phyloP scores from a whole-genome alignment of 1,140 invertebrate genomes.

The Pogonomyrmex californicus region DNA sequence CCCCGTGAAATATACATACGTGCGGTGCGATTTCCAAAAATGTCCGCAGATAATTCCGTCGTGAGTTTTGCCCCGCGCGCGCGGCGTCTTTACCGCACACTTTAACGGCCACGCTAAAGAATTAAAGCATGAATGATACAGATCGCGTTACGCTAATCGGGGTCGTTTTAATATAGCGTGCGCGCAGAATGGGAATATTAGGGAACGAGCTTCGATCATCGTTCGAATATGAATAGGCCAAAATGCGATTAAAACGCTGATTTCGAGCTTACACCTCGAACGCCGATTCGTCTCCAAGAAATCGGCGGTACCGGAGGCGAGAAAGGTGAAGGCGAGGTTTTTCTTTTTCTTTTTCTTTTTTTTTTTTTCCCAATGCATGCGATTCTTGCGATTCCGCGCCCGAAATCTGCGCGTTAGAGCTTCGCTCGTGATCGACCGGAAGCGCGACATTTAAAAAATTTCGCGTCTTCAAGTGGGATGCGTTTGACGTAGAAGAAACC shows the following conservation, averaged over 20 bases:
- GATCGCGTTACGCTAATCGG: not conserved
- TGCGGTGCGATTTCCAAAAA: slow-evolving; percentile 59
- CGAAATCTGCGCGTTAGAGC: not conserved
- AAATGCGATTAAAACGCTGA: not conserved
- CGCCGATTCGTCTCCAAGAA: too few species aligned
- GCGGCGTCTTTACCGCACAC: slow-evolving; percentile 1
- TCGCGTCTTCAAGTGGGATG: not conserved
- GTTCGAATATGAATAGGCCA: slow-evolving; percentile 3
- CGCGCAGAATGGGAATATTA: not conserved
- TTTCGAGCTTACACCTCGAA: not conserved
- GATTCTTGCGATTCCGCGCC: not conserved
- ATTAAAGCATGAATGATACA: slow-evolving; percentile 53
- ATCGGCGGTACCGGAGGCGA: not conserved
- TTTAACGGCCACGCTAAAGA: slow-evolving; percentile 39
- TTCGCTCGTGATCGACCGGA: not conserved
- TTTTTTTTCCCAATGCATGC: too few species aligned
- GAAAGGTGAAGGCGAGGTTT: not conserved
- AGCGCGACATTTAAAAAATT: not conserved
- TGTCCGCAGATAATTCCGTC: slow-evolving; percentile 57
- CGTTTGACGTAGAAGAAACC: not conserved
- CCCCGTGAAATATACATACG: slow-evolving; percentile 50
- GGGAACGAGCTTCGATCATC: not conserved
- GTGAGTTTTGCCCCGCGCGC: slow-evolving; percentile 30
- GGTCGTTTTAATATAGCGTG: slow-evolving; percentile 40
- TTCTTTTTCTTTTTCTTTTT: not conserved